Evolutionary conservation across 1,140 invertebrate species (phyloP).

Genomic region (Pissodes strobi): DNA sequence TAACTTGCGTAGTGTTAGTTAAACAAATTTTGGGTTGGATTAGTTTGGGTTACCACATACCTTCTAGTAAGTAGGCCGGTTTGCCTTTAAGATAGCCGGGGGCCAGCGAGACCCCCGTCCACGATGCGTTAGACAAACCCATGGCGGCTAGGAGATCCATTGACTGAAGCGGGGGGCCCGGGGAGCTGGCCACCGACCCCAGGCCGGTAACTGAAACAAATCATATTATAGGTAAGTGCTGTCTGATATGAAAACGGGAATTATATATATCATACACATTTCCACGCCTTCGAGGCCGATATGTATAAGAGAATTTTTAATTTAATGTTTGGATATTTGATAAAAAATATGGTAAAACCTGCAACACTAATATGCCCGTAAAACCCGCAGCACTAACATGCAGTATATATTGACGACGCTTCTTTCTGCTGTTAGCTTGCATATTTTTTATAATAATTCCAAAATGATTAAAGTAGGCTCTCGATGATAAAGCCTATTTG

Average conservation of each 20-base stretch:
- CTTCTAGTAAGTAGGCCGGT: conserved; percentile 68
- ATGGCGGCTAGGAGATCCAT: conserved; percentile 69
- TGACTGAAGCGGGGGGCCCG: conserved; percentile 43
- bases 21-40: too few relatives aligned
- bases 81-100: conserved; percentile 67
- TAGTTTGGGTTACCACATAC: conserved; percentile 58
- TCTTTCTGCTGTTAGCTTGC: too few relatives aligned
- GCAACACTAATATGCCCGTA: too few relatives aligned
- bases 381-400: too few relatives aligned
- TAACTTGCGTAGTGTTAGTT: too few relatives aligned
- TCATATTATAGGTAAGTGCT: not conserved
- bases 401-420: too few relatives aligned
- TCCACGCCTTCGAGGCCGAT: not conserved
- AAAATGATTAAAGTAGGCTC: not conserved
- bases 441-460: too few relatives aligned
- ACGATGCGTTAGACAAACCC: conserved; percentile 69
- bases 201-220: conserved; percentile 51
- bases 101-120: conserved; percentile 64
- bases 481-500: not conserved
- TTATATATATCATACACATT: not conserved
- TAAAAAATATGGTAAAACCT: too few relatives aligned
- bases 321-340: too few relatives aligned
- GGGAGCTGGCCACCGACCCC: conserved; percentile 33
- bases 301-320: not conserved
- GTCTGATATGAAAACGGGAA: not conserved